phyloP scores from a whole-genome alignment of 2,888 invertebrate genomes.

The Labia minor region DNA sequence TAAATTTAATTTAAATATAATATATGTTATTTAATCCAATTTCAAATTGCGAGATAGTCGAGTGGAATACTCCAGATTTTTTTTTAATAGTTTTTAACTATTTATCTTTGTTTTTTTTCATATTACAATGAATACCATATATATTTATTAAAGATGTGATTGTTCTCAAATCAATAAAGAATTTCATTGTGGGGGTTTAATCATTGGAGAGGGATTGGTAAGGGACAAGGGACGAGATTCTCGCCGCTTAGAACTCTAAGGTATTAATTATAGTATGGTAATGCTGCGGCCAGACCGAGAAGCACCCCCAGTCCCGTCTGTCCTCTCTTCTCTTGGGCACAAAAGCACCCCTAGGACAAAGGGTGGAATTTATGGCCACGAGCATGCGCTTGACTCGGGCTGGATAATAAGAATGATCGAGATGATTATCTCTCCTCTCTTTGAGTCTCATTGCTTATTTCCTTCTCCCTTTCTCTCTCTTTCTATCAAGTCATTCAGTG shows the following conservation, averaged over 20 bases:
- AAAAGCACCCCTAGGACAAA: background rate
- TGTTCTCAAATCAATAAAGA: too few species aligned
- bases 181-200: background rate
- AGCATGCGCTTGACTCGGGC: background rate
- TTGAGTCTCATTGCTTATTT: too few species aligned
- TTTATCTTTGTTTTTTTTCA: too few species aligned
- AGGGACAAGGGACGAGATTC: background rate
- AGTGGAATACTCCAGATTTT: too few species aligned
- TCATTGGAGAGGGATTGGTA: background rate
- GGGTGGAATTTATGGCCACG: background rate
- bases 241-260: background rate
- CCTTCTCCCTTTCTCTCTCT: too few species aligned
- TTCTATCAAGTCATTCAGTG: background rate
- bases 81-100: too few species aligned
- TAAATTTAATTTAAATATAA: too few species aligned
- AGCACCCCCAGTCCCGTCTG: too few species aligned
- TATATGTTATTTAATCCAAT: too few species aligned
- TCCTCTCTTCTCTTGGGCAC: background rate
- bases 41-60: too few species aligned
- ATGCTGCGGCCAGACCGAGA: background rate
- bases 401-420: background rate
- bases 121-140: too few species aligned
- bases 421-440: background rate
- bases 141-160: too few species aligned
- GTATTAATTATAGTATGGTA: constrained; percentile 13